Evolutionary conservation across 2,888 invertebrate species (phyloP), one percentile per base, ranked within the genome.

Genomic region (Lagria hirta): DNA sequence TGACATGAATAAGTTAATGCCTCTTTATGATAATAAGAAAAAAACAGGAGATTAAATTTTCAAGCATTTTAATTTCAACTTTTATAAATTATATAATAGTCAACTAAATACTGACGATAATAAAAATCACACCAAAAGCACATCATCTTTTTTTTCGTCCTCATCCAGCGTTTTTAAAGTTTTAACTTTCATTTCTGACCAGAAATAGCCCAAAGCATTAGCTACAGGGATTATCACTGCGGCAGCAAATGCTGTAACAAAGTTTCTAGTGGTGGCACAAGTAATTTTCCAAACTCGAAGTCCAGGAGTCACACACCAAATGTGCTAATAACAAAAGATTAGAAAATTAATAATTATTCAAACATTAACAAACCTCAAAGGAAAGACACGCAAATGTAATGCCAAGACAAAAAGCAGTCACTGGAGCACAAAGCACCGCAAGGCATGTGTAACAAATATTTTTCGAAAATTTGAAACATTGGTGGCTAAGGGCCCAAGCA

Each of bases 221-320:
- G 78, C 77, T 16, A 76, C 62, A 0, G 86, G 85, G 4, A 79
- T 79, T n/a, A 82, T 72, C 1, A 79, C 70, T 2, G 83, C 82
- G 1, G 81, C 77, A 59, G 81, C 74, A 55, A 77, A 75, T 0
- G 80, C 72, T 28, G 74, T 71, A 38, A 80, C 70, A 62, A 81
- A 76, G 3, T 77, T 78, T 29, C 81, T 76, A 1, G 77, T 68
- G 1, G 81, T 79, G 1, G 80, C 78, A 62, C 80, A 84, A 62
- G 80, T 78, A 60, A 86, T 82, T 70, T 82, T 83, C 69, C 80
- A 76, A 45, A 79, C 75, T 42, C 84, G 76, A 32, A 86, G 70
- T 44, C 79, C 79, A 0, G 87, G 86, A 0, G 78, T 81, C 17
- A 81, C 72, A 63, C 83, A 83, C 87, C 87, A 87, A 60, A 87